These are phyloP conservation scores for Chelonoidis abingdonii DNA, from an alignment of 2,113 vertebrate genomes.

Conservation along the genomic window DNA sequence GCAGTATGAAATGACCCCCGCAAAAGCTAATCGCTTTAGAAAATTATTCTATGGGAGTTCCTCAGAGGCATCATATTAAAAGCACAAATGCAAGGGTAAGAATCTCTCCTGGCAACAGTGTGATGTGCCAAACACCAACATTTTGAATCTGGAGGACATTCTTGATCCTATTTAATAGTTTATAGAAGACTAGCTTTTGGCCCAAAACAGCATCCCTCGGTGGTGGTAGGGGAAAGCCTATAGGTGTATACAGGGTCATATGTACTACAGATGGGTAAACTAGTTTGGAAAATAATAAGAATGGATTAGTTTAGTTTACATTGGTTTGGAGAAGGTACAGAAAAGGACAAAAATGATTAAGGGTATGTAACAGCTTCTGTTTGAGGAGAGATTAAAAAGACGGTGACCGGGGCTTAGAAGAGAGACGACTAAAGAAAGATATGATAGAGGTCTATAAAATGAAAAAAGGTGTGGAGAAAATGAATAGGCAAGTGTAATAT, in stretches of 20 bases:
- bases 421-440: neutral
- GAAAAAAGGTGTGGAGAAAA: neutral
- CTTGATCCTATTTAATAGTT: neutral
- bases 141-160: neutral
- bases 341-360: neutral
- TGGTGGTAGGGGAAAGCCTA: too few relatives aligned
- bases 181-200: neutral
- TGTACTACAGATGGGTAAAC: neutral
- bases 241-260: neutral
- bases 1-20: neutral
- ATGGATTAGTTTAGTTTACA: neutral
- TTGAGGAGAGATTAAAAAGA: neutral
- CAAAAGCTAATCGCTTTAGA: neutral
- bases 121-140: neutral
- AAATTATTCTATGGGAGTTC: neutral
- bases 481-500: neutral
- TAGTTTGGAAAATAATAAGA: neutral
- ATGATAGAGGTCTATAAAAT: neutral
- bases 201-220: neutral
- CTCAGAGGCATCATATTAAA: neutral
- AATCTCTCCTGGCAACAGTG: neutral
- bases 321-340: neutral
- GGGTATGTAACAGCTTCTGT: neutral
- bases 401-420: too few relatives aligned
- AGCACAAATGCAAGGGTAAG: neutral